Conservation (phyloP, 2,797 vertebrate species). For the Pempheris klunzingeri region DNA sequence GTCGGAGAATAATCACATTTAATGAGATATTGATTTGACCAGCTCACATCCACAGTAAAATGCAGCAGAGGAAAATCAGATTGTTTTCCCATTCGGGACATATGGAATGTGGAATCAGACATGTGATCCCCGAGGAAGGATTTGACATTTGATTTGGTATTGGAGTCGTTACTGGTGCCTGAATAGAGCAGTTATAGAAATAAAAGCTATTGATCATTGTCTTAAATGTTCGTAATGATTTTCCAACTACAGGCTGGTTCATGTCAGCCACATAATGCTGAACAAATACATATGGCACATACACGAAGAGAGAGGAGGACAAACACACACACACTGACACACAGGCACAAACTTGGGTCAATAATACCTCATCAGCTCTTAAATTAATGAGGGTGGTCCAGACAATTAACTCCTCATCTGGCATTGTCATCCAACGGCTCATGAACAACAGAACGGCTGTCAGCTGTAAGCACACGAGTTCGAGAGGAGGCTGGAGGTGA, state of each 20-base stretch:
- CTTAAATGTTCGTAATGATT: constrained; percentile 48
- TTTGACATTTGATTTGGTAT: constrained; percentile 29
- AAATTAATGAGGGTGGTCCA: constrained; percentile 71
- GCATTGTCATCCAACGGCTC: constrained; percentile 57
- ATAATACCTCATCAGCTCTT: constrained; percentile 62
- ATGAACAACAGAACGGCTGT: constrained; percentile 48
- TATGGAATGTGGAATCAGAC: constrained; percentile 21
- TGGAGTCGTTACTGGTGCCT: constrained; percentile 28
- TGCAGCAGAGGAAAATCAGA: neutral
- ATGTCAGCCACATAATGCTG: neutral
- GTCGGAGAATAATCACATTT: constrained; percentile 12
- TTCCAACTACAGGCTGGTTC: constrained; percentile 14
- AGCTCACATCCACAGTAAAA: neutral
- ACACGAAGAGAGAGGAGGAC: constrained; percentile 1
- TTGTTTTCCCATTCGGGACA: constrained; percentile 33
- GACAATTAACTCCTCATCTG: constrained; percentile 70
- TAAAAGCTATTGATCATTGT: constrained; percentile 45
- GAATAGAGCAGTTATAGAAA: constrained; percentile 19
- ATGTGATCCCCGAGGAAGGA: constrained; percentile 14
- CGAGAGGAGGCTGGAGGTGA: constrained; percentile 21
- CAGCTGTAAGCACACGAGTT: constrained; percentile 6
- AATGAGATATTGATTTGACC: constrained; percentile 50
- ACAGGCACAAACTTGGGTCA: constrained; percentile 30
- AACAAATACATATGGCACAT: neutral
- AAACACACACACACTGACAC: neutral